Base-by-base conservation (phyloP, 1,140 invertebrate genomes). In the Drosophila repleta region DNA sequence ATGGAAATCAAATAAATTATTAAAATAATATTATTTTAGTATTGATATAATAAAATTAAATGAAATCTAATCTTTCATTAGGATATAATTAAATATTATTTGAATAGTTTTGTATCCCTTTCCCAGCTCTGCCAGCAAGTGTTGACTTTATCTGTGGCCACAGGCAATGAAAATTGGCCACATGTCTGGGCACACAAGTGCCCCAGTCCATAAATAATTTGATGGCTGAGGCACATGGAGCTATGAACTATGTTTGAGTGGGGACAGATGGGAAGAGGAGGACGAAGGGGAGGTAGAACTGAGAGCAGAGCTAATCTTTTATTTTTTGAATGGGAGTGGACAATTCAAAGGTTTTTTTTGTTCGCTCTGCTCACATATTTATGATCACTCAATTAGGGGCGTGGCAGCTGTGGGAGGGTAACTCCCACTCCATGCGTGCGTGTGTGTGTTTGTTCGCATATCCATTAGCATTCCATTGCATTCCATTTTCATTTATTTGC, bases 321-420 rank as follows among this genome's bases (percentile, higher is more conserved):
- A 39, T 74, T 43, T 13, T 51, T 20, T 10, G 37, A 15, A 4
- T 3, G 13, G 13, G 18, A n/a, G 4, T 20, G 62, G 18, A 51
- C 64, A 8, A 15, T 15, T 48, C 51, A 8, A 72, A 61, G 43
- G 37, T 46, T 52, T 67, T 48, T 4, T 15, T 45, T 29, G 2
- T 29, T 29, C 8, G 24, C 51, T 37, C 35, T 78, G 62, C 41
- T 79, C 76, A 76, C 80, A 84, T 83, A 83, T 83, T 83, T 83
- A 83, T 83, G 75, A 83, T 84, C 79, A 83, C 80, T 83, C 80
- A 76, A 84, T 76, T 75, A 76, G 66, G 35, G 45, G 62, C 41
- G 35, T 43, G 49, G 51, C 66, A 29, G 18, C 15, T 10, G 24
- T 10, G 11, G 4, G 15, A 17, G n/a, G n/a, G 3, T 17, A 17